Conservation (phyloP, 2,797 vertebrate genomes). For the Crocodylus rhombifer region DNA sequence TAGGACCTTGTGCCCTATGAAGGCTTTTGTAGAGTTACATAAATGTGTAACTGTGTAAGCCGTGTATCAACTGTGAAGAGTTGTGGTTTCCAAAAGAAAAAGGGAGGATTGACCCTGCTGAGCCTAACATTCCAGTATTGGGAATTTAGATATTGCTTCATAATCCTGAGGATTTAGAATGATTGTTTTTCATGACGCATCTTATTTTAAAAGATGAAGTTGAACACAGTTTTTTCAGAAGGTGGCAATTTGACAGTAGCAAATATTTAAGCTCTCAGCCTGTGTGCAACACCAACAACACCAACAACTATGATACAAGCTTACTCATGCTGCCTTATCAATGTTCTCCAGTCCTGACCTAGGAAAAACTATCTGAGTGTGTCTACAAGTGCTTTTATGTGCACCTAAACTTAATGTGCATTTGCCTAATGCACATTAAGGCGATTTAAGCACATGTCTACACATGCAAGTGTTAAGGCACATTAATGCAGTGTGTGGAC, state of each 20-base stretch:
- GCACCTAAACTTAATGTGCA: too few species aligned
- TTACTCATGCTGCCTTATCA: neutral
- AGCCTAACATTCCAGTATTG: neutral
- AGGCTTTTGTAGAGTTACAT: neutral
- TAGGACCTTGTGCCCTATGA: neutral
- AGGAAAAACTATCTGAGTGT: neutral
- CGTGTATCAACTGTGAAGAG: neutral
- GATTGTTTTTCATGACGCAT: neutral
- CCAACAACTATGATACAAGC: neutral
- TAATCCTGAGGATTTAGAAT: neutral
- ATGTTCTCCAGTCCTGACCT: neutral
- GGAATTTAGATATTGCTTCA: neutral
- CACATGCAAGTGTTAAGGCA: too few species aligned
- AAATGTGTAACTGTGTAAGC: neutral
- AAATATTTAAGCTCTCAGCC: neutral
- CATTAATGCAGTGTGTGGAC: too few species aligned
- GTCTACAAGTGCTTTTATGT: too few species aligned
- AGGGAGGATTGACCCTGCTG: neutral
- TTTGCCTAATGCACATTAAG: too few species aligned
- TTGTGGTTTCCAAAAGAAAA: neutral
- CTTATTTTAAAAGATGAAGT: neutral
- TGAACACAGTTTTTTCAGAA: fast-evolving
- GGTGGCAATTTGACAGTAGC: neutral
- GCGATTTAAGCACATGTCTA: too few species aligned
- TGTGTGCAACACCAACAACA: neutral